Base-by-base conservation (phyloP, 2,113 vertebrate genomes). In the Anas platyrhynchos region DNA sequence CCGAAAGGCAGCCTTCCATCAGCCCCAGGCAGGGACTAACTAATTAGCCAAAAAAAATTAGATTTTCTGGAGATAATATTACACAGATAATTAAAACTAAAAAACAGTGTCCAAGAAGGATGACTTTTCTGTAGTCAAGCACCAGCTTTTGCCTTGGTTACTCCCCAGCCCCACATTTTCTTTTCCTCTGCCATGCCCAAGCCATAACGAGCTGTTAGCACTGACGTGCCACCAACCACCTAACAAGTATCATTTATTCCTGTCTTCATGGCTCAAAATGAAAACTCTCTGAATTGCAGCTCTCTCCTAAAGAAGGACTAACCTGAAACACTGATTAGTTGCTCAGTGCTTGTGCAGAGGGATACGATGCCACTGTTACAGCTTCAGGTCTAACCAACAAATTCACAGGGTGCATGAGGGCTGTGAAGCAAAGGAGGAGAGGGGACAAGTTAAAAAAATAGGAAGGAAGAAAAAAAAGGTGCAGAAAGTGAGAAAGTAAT, bases 1-100 rank as follows among this genome's bases (percentile, higher is more conserved):
- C 87, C 76, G 72, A 88, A 95, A 79, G 25, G 20, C 27, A 29
- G 68, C 48, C 61, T 91, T 59, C 75, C 82, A 71, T 83, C 82
- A 92, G 76, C 81, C 68, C 63, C 78, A 95, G 77, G 7, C 11
- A 13, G 86, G 68, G 80, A 96, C 94, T 77, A 72, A 67, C 86
- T 86, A 93, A 94, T 94, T 86, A 94, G 72, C 48, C 41, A 80
- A 80, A 94, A 94, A 93, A 90, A 83, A 72, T 10, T 54, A 46
- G 25, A 50, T 81, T 93, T 91, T 85, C 78, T 96, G 50, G 86
- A 86, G 66, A 61, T 69, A 86, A 52, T 38, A 32, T 91, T 73
- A 84, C 6, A 8, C 44, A 75, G 72, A 74, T 73, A 88, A 91
- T 90, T 80, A 93, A 94, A 92, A 88, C 52, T 52, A 41, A 79